Conservation (phyloP, 1,140 invertebrate genomes). For the Polypedilum vanderplanki region DNA sequence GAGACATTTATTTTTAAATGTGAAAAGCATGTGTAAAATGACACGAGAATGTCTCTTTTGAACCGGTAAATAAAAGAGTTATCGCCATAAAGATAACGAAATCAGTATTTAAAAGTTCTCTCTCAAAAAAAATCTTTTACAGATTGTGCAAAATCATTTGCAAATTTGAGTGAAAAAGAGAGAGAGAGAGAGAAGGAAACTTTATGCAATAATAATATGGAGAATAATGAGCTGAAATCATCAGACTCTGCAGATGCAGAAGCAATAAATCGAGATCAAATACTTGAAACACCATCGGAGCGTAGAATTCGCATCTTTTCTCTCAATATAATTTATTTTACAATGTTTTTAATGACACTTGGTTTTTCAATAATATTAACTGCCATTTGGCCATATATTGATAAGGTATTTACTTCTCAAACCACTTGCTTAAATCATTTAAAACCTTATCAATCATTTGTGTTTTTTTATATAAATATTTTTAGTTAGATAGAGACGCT, state of each 20-base stretch:
- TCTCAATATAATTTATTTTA: constrained; percentile 78
- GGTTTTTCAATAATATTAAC: constrained; percentile 86
- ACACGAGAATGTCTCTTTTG: too few relatives aligned
- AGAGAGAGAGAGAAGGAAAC: not conserved
- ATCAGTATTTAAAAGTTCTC: not conserved
- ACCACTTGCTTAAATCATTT: not conserved
- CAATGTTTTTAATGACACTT: constrained; percentile 88
- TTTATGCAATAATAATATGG: not conserved
- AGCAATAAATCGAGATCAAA: constrained; percentile 34
- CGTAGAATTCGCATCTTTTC: constrained; percentile 66
- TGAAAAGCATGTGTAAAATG: too few relatives aligned
- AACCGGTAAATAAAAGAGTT: not conserved
- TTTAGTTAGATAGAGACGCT: constrained; percentile 68
- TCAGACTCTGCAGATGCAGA: constrained; percentile 33
- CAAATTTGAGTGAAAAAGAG: too few relatives aligned
- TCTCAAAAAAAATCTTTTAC: too few relatives aligned
- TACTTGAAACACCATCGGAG: constrained; percentile 59
- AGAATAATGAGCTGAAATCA: not conserved
- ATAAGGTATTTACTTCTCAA: constrained; percentile 56
- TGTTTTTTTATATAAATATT: constrained; percentile 36
- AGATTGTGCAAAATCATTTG: too few relatives aligned
- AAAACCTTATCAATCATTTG: constrained; percentile 31
- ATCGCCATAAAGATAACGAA: not conserved
- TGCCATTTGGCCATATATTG: constrained; percentile 83
- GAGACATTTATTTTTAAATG: too few relatives aligned